Evolutionary conservation across 2,113 vertebrate species (phyloP).

Genomic region (Chaetodon auriga): DNA sequence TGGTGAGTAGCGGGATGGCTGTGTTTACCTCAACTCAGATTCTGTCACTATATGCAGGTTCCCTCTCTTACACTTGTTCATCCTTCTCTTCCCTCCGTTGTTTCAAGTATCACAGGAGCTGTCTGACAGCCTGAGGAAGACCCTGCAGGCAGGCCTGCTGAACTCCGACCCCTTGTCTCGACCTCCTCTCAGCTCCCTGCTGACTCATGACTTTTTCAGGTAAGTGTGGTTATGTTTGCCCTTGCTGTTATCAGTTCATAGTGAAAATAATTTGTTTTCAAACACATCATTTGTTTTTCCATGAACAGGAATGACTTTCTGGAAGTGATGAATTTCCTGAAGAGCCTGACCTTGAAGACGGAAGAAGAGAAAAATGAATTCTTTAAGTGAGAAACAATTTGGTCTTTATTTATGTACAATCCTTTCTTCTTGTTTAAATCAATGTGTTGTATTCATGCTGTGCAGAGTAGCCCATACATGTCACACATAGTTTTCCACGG

Average conservation of each 20-base stretch:
- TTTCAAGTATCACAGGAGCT: constrained; percentile 82
- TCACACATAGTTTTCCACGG: not conserved
- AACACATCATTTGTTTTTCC: constrained; percentile 43
- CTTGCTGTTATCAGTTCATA: not conserved
- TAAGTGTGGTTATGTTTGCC: constrained; percentile 66
- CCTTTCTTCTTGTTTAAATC: not conserved
- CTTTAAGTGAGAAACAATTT: constrained; percentile 91
- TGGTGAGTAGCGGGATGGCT: constrained; percentile 84
- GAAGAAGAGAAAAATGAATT: constrained; percentile 99
- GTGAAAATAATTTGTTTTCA: not conserved
- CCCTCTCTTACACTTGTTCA: not conserved
- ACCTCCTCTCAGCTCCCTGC: constrained; percentile 86
- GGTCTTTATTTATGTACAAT: not conserved
- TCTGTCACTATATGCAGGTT: not conserved
- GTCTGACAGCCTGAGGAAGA: constrained; percentile 86
- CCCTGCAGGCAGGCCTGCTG: constrained; percentile 87
- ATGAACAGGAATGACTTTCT: constrained; percentile 94
- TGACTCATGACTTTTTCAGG: constrained; percentile 95
- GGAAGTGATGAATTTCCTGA: constrained; percentile 96
- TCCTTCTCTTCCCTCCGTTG: not conserved
- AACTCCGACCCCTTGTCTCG: constrained; percentile 87
- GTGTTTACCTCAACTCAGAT: not conserved
- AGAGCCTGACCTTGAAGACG: constrained; percentile 93
- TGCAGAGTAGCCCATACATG: not conserved
- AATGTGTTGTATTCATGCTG: not conserved